Evolutionary conservation across 2,888 invertebrate genomes (phyloP).

Genomic region (Agrochola macilenta): DNA sequence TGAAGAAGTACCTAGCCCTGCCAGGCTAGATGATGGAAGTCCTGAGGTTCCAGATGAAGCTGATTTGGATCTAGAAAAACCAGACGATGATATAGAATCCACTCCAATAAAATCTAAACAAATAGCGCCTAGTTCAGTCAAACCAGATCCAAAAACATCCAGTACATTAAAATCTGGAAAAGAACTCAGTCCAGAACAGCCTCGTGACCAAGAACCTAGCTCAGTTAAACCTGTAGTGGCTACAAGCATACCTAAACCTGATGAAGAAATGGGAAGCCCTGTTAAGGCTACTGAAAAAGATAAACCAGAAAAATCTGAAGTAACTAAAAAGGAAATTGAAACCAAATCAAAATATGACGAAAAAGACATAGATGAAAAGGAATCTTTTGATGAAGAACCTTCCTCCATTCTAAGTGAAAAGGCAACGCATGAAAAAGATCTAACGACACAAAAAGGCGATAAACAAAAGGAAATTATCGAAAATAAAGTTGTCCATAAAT

Average conservation of each 20-base stretch:
- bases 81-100: neutral
- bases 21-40: neutral
- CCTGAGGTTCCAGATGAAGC: neutral
- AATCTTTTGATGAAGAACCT: slow-evolving; percentile 42
- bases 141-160: neutral
- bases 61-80: slow-evolving; percentile 1
- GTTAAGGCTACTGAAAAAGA: slow-evolving; percentile 8
- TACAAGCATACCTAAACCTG: slow-evolving; percentile 9
- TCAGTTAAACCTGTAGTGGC: slow-evolving; percentile 3
- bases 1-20: slow-evolving; percentile 36
- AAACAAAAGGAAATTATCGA: slow-evolving; percentile 21
- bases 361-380: slow-evolving; percentile 71
- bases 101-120: neutral
- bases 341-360: slow-evolving; percentile 66
- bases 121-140: neutral
- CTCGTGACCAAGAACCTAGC: neutral
- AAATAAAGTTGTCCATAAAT: slow-evolving; percentile 25
- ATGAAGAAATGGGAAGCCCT: slow-evolving; percentile 19
- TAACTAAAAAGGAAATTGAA: slow-evolving; percentile 68
- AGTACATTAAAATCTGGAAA: neutral
- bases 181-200: neutral
- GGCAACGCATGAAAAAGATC: neutral
- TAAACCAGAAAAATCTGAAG: slow-evolving; percentile 29
- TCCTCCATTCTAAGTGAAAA: neutral
- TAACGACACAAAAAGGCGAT: slow-evolving; percentile 17